Percentiles rank a stretch among this genome's conserved stretches.
phyloP scores from a whole-genome alignment of 1,140 invertebrate genomes.

The Zaprionus davidi region DNA sequence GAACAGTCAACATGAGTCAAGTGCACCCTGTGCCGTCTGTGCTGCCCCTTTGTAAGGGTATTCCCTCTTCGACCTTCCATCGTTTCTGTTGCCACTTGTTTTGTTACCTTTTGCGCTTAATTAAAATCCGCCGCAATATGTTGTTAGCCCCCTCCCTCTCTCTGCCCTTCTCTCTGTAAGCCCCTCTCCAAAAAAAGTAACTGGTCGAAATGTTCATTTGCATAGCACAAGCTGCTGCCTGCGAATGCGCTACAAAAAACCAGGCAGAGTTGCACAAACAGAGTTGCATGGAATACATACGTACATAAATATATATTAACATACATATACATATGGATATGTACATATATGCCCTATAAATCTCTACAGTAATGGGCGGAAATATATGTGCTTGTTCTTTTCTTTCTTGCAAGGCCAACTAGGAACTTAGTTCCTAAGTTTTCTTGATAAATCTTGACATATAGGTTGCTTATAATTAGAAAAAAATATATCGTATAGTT shows the following conservation, averaged over 20 bases:
- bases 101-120: conserved; percentile 73
- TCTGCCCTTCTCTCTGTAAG: not conserved
- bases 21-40: not conserved
- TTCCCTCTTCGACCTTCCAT: conserved; percentile 3
- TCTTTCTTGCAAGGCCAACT: not conserved
- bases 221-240: conserved; percentile 74
- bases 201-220: conserved; percentile 66
- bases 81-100: conserved; percentile 4
- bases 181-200: conserved; percentile 53
- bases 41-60: conserved; percentile 4
- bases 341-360: not conserved
- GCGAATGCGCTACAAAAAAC: conserved; percentile 34
- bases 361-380: not conserved
- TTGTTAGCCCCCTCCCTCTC: not conserved
- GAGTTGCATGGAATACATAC: not conserved
- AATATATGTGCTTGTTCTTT: not conserved
- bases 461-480: no score
- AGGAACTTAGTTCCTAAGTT: not conserved
- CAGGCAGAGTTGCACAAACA: conserved; percentile 23
- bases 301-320: conserved; percentile 36
- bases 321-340: not conserved
- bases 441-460: not conserved
- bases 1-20: not conserved
- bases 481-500: no score
- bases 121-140: conserved; percentile 81